Percentiles rank a stretch among this genome's conserved stretches.
These are phyloP conservation scores for Platichthys flesus DNA, from an alignment of 2,113 vertebrate species.

Conservation along the genomic window DNA sequence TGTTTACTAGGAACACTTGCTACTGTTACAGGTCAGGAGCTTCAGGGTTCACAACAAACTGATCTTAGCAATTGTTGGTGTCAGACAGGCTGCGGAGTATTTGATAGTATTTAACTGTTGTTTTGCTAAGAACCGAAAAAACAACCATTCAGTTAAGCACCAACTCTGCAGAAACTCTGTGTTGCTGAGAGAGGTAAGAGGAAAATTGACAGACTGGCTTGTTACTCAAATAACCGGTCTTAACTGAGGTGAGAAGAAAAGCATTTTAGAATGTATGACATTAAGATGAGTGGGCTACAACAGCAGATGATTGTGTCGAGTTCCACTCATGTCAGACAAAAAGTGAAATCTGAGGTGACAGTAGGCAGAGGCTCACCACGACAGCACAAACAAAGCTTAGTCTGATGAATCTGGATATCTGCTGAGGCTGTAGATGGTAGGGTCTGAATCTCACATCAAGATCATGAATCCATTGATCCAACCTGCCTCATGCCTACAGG, in stretches of 20 bases:
- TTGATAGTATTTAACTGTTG: neutral
- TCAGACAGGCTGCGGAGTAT: neutral
- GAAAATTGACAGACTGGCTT: neutral
- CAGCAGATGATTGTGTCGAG: no score
- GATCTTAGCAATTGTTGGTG: neutral
- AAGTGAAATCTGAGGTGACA: neutral
- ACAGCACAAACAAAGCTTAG: neutral
- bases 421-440: neutral
- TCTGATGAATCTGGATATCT: neutral
- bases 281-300: neutral
- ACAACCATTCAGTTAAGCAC: no score
- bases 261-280: neutral
- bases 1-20: neutral
- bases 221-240: neutral
- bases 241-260: neutral
- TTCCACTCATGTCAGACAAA: neutral
- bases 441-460: neutral
- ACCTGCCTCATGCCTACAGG: no score
- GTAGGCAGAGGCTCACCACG: neutral
- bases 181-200: no score
- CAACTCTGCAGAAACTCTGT: no score
- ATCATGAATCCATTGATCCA: neutral
- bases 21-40: neutral
- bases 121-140: neutral
- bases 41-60: neutral